phyloP scores from a whole-genome alignment of 2,888 invertebrate species.

The Pinctada fucata region DNA sequence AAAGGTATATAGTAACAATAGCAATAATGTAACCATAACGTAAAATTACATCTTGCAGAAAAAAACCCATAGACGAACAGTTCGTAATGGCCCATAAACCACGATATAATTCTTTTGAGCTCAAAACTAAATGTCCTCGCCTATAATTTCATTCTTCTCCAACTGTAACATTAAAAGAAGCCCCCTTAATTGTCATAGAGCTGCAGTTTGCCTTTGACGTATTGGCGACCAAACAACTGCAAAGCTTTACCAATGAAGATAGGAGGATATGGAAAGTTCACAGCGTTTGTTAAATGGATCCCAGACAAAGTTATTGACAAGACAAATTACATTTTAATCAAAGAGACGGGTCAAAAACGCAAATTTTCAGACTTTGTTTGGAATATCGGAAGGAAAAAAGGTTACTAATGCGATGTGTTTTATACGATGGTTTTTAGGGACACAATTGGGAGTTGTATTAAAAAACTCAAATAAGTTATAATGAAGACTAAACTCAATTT shows the following conservation, averaged over 20 bases:
- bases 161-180: no score
- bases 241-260: not conserved
- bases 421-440: not conserved
- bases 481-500: not conserved
- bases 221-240: no score
- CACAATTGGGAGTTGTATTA: not conserved
- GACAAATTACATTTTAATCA: conserved; percentile 2
- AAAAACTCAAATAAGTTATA: not conserved
- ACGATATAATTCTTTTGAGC: no score
- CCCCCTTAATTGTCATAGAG: no score
- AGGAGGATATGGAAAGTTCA: not conserved
- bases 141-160: no score
- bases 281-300: not conserved
- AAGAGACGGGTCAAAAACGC: not conserved
- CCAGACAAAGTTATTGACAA: conserved; percentile 1
- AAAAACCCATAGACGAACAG: no score
- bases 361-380: not conserved
- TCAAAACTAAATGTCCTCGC: no score
- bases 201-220: no score
- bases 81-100: no score
- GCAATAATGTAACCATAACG: no score
- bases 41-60: no score
- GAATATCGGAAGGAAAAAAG: not conserved
- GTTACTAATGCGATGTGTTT: not conserved
- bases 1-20: no score